These are phyloP conservation scores for Pantherophis alleghaniensis DNA, from an alignment of 2,797 vertebrate genomes.

Conservation along the genomic window DNA sequence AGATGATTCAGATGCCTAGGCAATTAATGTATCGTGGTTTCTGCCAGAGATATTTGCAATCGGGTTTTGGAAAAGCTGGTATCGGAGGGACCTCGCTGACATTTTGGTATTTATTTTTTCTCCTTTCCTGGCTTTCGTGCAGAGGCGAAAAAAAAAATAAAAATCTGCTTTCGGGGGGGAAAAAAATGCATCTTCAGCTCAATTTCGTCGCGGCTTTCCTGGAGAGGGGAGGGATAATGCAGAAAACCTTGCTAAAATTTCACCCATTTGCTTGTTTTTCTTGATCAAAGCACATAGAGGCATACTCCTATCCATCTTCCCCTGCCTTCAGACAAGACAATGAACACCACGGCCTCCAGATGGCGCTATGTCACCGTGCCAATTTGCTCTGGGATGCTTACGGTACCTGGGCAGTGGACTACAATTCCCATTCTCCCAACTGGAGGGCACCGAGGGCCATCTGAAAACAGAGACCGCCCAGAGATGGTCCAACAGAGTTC, in stretches of 20 bases:
- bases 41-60: slow-evolving; percentile 5
- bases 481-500: neutral
- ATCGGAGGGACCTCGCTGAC: neutral
- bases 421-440: neutral
- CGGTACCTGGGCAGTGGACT: neutral
- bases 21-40: slow-evolving; percentile 30
- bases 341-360: slow-evolving; percentile 31
- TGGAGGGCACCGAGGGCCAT: neutral
- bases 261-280: neutral
- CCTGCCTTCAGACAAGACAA: accelerated
- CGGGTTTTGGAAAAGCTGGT: neutral
- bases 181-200: neutral
- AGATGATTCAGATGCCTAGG: slow-evolving; percentile 16
- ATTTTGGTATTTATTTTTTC: neutral
- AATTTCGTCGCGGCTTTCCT: neutral
- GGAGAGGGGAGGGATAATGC: neutral
- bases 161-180: neutral
- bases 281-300: neutral
- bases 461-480: neutral
- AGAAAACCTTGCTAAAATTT: neutral
- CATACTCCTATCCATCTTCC: accelerated
- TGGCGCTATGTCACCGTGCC: slow-evolving; percentile 32
- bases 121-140: neutral
- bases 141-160: neutral
- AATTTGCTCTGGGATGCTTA: neutral